Percentiles rank a stretch among this genome's conserved stretches.
Evolutionary conservation across 2,888 invertebrate genomes (phyloP).

Genomic region (Pyrrhosoma nymphula): DNA sequence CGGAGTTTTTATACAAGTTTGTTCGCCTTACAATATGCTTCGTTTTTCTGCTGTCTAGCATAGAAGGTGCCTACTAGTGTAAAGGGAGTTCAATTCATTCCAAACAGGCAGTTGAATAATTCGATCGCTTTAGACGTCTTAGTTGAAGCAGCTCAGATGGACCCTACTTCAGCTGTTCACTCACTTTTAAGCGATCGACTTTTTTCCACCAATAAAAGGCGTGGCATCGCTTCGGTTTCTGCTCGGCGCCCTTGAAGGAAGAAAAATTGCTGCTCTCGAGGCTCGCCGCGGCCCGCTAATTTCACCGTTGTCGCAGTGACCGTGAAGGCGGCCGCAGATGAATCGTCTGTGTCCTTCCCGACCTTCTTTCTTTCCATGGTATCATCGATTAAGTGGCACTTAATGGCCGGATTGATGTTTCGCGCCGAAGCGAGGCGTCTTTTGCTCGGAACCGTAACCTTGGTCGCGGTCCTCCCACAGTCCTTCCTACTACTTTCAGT

Average conservation of each 20-base stretch:
- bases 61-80: too few species aligned
- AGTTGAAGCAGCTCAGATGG: not conserved
- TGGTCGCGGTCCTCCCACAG: not conserved
- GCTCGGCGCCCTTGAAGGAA: not conserved
- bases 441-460: not conserved
- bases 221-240: not conserved
- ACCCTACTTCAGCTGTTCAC: not conserved
- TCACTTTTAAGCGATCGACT: not conserved
- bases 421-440: not conserved
- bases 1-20: too few species aligned
- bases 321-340: not conserved
- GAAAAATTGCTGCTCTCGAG: not conserved
- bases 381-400: not conserved
- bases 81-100: too few species aligned
- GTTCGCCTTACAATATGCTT: too few species aligned
- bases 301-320: not conserved
- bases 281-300: not conserved
- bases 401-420: not conserved
- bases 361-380: not conserved
- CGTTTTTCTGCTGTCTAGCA: too few species aligned
- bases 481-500: not conserved
- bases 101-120: too few species aligned
- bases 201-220: not conserved
- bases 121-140: too few species aligned
- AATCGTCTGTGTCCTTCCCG: not conserved